Percentiles rank a stretch among this genome's conserved stretches.
These are phyloP conservation scores for Cephonodes hylas DNA, from an alignment of 2,888 invertebrate genomes.

Conservation along the genomic window DNA sequence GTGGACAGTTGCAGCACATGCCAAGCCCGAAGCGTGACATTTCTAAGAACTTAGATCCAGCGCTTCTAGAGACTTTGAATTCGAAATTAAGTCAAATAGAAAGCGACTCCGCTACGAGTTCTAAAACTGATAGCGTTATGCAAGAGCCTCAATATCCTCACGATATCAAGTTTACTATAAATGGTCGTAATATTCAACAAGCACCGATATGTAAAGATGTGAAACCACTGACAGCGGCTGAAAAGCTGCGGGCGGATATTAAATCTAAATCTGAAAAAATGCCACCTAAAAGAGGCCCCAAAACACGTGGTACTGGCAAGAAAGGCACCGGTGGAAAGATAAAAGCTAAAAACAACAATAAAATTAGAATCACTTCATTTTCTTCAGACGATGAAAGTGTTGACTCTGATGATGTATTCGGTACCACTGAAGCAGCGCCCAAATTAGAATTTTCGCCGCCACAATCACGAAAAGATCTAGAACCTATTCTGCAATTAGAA, in stretches of 20 bases:
- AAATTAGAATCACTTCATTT: constrained; percentile 88
- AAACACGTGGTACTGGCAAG: constrained; percentile 82
- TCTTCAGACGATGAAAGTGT: constrained; percentile 89
- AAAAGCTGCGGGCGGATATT: constrained; percentile 76
- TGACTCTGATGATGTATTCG: constrained; percentile 89
- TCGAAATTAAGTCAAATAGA: constrained; percentile 88
- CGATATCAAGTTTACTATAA: constrained; percentile 78
- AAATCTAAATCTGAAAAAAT: constrained; percentile 82
- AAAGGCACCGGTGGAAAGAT: constrained; percentile 80
- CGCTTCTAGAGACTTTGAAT: constrained; percentile 84
- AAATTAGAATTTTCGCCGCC: constrained; percentile 88
- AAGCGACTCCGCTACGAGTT: constrained; percentile 88
- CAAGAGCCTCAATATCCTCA: constrained; percentile 79
- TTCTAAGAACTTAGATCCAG: constrained; percentile 85
- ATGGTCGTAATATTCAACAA: constrained; percentile 66
- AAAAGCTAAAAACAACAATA: constrained; percentile 84
- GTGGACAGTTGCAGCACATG: constrained; percentile 81
- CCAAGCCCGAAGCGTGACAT: constrained; percentile 87
- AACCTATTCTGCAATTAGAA: constrained; percentile 86
- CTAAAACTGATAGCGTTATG: constrained; percentile 85
- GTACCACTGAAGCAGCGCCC: constrained; percentile 87
- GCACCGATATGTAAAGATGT: constrained; percentile 67
- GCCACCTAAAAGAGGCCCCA: constrained; percentile 83
- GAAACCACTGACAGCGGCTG: constrained; percentile 70
- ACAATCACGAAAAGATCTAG: constrained; percentile 87